These are phyloP conservation scores for Cerastis leucographa DNA, from an alignment of 2,888 invertebrate genomes.

Conservation along the genomic window DNA sequence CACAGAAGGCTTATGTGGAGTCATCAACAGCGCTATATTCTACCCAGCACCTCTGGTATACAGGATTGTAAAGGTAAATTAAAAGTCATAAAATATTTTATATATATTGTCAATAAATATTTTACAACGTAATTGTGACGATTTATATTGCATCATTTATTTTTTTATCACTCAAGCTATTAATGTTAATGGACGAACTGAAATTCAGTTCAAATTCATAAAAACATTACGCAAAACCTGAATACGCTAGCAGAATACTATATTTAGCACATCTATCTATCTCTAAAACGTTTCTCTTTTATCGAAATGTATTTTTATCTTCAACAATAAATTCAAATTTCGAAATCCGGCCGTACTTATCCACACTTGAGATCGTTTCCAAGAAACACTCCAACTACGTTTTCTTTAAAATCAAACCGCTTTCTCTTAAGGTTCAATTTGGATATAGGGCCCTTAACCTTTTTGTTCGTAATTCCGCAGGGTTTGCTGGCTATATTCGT, in stretches of 20 bases:
- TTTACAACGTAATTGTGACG: slow-evolving; percentile 33
- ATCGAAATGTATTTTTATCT: slow-evolving; percentile 54
- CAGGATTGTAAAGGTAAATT: slow-evolving; percentile 83
- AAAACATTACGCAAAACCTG: slow-evolving; percentile 38
- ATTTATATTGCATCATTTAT: slow-evolving; percentile 35
- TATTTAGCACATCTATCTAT: slow-evolving; percentile 35
- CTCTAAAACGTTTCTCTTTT: slow-evolving; percentile 48
- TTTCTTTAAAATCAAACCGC: slow-evolving; percentile 61
- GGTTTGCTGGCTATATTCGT: slow-evolving; percentile 83
- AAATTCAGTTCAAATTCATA: slow-evolving; percentile 39
- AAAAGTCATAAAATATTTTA: slow-evolving; percentile 11
- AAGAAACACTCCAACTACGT: slow-evolving; percentile 56
- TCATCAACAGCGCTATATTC: slow-evolving; percentile 96
- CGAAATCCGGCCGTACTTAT: slow-evolving; percentile 56
- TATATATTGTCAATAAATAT: slow-evolving; percentile 25
- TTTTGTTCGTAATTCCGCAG: slow-evolving; percentile 74
- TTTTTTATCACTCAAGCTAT: slow-evolving; percentile 32
- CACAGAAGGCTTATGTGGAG: slow-evolving; percentile 98
- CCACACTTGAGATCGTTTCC: slow-evolving; percentile 53
- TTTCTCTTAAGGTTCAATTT: slow-evolving; percentile 62
- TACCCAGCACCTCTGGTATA: slow-evolving; percentile 92
- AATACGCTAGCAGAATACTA: slow-evolving; percentile 36
- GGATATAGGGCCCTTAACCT: slow-evolving; percentile 49
- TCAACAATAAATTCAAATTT: slow-evolving; percentile 58
- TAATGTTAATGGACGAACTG: slow-evolving; percentile 37